Evolutionary conservation across 2,797 vertebrate genomes (phyloP).

Genomic region (Pangasius djambal): DNA sequence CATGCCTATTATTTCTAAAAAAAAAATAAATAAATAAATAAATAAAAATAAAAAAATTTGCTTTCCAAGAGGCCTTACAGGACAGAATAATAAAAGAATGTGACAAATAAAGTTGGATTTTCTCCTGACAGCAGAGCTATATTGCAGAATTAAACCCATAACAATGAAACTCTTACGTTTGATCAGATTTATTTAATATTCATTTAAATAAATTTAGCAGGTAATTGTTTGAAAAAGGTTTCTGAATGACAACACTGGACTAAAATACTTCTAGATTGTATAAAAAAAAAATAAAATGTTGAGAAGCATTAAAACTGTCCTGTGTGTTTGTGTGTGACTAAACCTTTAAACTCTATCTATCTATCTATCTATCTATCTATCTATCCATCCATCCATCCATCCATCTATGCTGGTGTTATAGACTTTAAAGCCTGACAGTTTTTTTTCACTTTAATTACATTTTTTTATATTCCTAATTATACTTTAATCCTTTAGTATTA

Average conservation of each 20-base stretch:
- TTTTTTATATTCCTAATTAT: background rate
- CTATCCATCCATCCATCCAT: too few relatives aligned
- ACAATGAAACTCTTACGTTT: too few relatives aligned
- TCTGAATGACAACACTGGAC: conserved; percentile 59
- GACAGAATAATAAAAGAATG: background rate
- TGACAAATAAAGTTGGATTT: background rate
- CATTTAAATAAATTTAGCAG: background rate
- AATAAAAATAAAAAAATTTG: background rate
- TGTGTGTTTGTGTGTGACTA: background rate
- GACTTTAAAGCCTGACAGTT: background rate
- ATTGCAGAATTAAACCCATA: conserved; percentile 4
- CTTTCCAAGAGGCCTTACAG: conserved; percentile 12
- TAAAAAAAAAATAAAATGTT: conserved; percentile 46
- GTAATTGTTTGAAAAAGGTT: background rate
- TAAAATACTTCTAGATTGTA: conserved; percentile 58
- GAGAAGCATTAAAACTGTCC: background rate
- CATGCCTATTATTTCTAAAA: background rate
- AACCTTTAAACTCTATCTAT: background rate
- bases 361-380: too few relatives aligned
- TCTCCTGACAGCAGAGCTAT: background rate
- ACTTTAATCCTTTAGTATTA: background rate
- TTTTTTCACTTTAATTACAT: background rate
- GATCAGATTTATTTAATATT: background rate
- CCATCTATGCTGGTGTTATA: background rate
- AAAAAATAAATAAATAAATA: too few relatives aligned